Evolutionary conservation across 2,797 vertebrate species (phyloP), one percentile per base, ranked within the genome.

Genomic region (Hylomyscus alleni): DNA sequence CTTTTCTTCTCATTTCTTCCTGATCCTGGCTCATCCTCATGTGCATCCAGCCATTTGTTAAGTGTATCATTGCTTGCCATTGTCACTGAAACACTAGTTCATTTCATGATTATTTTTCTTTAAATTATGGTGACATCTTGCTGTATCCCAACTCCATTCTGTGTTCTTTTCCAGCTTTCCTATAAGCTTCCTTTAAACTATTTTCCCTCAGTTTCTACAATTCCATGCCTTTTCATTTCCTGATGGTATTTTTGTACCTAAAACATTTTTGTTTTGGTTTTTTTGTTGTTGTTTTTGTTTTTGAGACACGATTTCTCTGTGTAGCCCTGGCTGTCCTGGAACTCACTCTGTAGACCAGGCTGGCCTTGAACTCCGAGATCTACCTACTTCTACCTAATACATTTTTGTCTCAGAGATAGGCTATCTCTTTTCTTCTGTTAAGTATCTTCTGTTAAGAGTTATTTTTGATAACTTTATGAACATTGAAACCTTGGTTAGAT

Each of bases 381-480:
- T 6, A 44, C 44, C 44, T 44, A 6, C 44, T 6, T 44, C 44
- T 6, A 44, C 44, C 44, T 44, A 44, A 44, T 58, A 4, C 44
- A 44, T 89, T 81, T 62, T 65, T 37, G 29, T 88, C 87, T 1
- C 26, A 34, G 19, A 82, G 52, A 54, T 44, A 54, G 1, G 22
- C 17, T 60, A 67, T 90, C 13, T 62, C 17, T 13, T 84, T 69
- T 62, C 40, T 67, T 93, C 62, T 84, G 34, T 31, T 80, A 50
- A 93, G 62, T 91, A 84, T 77, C 4, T 54, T 47, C 44, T 50
- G 19, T 84, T 65, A 52, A 50, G 26, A 52, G 1, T 93, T 91
- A 80, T 60, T 91, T 89, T 7, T 60, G 40, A 15, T 37, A 44
- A 82, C 47, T 62, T 96, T 76, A 44, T 86, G 73, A 93, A 17